Percentiles rank a stretch among this genome's conserved stretches.
Conservation (phyloP, 2,113 vertebrate species). For the Leucopsar rothschildi region DNA sequence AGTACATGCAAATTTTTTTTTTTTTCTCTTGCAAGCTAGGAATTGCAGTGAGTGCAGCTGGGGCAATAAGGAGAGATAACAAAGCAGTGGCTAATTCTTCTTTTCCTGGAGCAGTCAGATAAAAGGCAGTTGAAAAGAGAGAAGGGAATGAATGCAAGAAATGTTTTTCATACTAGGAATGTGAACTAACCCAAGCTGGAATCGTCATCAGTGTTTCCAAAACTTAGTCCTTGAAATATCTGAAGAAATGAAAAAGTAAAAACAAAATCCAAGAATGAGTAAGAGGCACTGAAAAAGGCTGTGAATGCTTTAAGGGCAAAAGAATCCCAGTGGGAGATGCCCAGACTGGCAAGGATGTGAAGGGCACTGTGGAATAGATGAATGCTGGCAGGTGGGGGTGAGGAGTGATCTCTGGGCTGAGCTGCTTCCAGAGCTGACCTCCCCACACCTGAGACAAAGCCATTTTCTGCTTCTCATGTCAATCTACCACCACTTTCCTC, state of each 20-base stretch:
- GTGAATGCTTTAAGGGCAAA: not conserved
- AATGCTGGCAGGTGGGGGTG: not conserved
- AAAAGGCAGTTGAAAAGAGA: not conserved
- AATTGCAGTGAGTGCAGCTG: not conserved
- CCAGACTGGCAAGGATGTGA: not conserved
- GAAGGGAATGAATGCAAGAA: not conserved
- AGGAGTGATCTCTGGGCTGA: not conserved
- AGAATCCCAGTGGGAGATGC: not conserved
- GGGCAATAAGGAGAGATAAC: not conserved
- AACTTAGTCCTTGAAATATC: not conserved
- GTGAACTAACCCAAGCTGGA: not conserved
- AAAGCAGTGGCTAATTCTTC: not conserved
- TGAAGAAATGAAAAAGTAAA: not conserved
- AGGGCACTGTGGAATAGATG: not conserved
- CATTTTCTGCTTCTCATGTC: not conserved
- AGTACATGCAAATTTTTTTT: not conserved
- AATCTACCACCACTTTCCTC: not conserved
- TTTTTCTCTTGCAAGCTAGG: not conserved
- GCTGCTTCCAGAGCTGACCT: not conserved
- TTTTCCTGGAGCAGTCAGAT: not conserved
- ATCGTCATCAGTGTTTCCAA: not conserved
- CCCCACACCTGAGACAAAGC: rapidly evolving
- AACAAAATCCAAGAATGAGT: not conserved
- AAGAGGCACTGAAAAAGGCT: not conserved
- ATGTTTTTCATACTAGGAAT: not conserved